Base-by-base conservation (phyloP, 2,888 invertebrate genomes). In the Hypomecis atomaria region DNA sequence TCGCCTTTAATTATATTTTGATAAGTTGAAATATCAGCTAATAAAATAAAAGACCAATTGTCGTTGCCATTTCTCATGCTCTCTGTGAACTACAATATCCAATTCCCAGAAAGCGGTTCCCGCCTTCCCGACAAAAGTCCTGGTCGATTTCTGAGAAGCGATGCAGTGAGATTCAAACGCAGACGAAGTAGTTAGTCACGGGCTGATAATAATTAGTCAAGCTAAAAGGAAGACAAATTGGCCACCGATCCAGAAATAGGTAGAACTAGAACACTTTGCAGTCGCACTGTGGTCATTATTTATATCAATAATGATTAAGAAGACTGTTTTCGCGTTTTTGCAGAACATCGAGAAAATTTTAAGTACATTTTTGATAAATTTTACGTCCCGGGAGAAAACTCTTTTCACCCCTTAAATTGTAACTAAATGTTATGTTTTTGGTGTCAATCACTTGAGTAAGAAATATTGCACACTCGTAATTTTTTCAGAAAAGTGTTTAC, bases 81-180 rank as follows among this genome's bases (percentile, higher is more conserved):
- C 74, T 76, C 78, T 84, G 79, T 83, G 79, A 75, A 78, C 77
- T 76, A 82, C 80, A 78, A 76, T 72, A 70, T 68, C 60, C 62
- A 69, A 67, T 89, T 87, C 89, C 77, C 67, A 81, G 88, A 88
- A 88, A 73, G 78, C 70, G 73, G 75, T 74, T 80, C 77, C 76
- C 71, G 75, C 71, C 81, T 83, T 84, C 81, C 81, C 80, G 81
- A 74, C 79, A 67, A 71, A 77, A 78, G 78, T 79, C 83, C 81
- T 82, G 81, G 77, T 82, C 73, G 72, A 78, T 79, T 90, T 87
- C 87, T 72, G 71, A 83, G 89, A 87, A 87, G 70, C 66, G 53
- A 57, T 74, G 62, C 69, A 47, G 61, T 61, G 59, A 65, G 57
- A 66, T 68, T 59, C 36, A 57, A 56, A 57, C 61, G 60, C 48